A percentile compares a stretch with the other conserved stretches of the same genome.
These are phyloP conservation scores for Hippocampus comes DNA, from an alignment of 2,113 vertebrate genomes.

Conservation along the genomic window DNA sequence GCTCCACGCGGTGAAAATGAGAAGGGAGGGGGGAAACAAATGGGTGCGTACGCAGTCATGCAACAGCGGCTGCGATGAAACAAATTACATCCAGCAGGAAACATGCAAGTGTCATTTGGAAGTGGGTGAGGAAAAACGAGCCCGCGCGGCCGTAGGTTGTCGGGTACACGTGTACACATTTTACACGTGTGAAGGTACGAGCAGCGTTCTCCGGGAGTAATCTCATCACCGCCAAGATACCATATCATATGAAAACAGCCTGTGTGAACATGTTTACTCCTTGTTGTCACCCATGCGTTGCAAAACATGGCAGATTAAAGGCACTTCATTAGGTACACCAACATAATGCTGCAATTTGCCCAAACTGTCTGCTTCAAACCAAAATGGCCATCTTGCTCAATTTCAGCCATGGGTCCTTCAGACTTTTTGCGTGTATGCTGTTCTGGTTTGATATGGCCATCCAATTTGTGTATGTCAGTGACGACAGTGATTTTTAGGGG, in stretches of 20 bases:
- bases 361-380: no score
- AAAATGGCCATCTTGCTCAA: not conserved
- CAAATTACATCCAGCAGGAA: constrained; percentile 46
- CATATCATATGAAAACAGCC: constrained; percentile 5
- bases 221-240: constrained; percentile 18
- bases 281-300: constrained; percentile 8
- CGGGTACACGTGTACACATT: constrained; percentile 14
- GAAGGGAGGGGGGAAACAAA: constrained; percentile 11
- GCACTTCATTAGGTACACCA: not conserved
- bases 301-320: not conserved
- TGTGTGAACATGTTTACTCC: constrained; percentile 11
- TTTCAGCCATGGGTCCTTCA: not conserved
- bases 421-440: not conserved
- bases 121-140: constrained; percentile 25
- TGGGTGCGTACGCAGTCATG: constrained; percentile 1
- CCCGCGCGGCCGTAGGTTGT: not conserved
- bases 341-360: not conserved
- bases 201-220: constrained; percentile 13
- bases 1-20: not conserved
- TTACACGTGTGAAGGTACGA: constrained; percentile 27
- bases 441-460: not conserved
- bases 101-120: constrained; percentile 36
- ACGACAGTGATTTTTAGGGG: not conserved
- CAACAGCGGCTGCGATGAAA: constrained; percentile 25
- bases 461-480: not conserved